Base-by-base conservation (phyloP, 92 coral and sea anemone species). In the Palythoa grandis region DNA sequence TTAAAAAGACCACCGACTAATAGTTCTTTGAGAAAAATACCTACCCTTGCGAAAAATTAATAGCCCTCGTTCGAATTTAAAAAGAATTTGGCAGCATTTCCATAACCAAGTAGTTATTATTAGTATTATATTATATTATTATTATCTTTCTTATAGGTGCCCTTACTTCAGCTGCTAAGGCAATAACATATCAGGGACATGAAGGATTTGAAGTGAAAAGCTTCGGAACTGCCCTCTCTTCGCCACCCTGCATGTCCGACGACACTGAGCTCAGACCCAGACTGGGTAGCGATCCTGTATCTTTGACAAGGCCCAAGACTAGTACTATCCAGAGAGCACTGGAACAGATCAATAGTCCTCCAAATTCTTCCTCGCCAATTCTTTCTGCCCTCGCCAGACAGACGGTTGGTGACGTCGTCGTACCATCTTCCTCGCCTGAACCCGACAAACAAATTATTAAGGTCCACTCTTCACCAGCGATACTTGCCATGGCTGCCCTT, bases 401-500 rank as follows among this genome's bases (percentile, higher is more conserved):
- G 72, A 83, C 96, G 2, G 92, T 77, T 69, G 53, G 91, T 35
- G 98, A 93, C 8, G 76, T 84, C 25, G 94, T 86, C 35, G 40
- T 90, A 35, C 92, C 91, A 5, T 85, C 93, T 8, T 70, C 88
- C 37, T 88, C 83, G 16, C 84, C 87, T 4, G 86, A 89, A 10
- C 90, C 90, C 20, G 88, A 68, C 47, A 94, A 93, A 53, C 98
- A 91, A 80, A 93, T 96, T 72, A 78, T 93, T 19, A 93, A 93
- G 52, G 93, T 95, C 8, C 98, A 93, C 48, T 94, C 98, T 57
- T 94, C 98, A 13, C 98, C 98, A 6, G 98, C 98, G 20, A 93
- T 94, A 67, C 87, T 95, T 61, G 95, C 98, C 40, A 91, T 93
- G 47, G 94, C 94, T 11, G 98, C 96, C 29, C 87, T 95, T 22